A percentile compares a stretch with the other conserved stretches of the same genome.
Evolutionary conservation across 2,113 vertebrate species (phyloP).

Genomic region (Lutjanus erythropterus): DNA sequence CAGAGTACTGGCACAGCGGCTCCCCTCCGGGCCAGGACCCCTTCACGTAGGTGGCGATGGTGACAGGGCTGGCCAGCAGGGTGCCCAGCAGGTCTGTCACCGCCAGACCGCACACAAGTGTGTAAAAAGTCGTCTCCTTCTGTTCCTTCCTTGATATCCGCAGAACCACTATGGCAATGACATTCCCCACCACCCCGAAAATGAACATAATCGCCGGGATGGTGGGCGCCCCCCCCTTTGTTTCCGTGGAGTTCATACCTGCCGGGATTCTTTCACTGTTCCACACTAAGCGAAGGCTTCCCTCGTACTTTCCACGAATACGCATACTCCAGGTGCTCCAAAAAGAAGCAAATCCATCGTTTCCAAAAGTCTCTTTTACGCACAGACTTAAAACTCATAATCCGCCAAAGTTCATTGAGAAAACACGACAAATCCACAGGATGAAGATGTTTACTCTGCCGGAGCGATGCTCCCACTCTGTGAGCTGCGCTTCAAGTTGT

Average conservation of each 20-base stretch:
- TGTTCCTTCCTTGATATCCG: conserved; percentile 94
- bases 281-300: background rate
- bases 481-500: conserved; percentile 30
- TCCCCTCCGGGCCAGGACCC: conserved; percentile 90
- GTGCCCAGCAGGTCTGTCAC: conserved; percentile 96
- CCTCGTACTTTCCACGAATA: conserved; percentile 31
- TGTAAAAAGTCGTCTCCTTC: conserved; percentile 98
- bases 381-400: conserved; percentile 20
- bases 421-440: background rate
- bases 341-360: conserved; percentile 36
- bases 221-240: conserved; percentile 73
- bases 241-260: conserved; percentile 41
- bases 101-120: conserved; percentile 93
- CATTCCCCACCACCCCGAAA: conserved; percentile 95
- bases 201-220: conserved; percentile 97
- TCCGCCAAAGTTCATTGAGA: background rate
- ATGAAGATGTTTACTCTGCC: background rate
- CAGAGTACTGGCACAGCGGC: conserved; percentile 93
- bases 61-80: conserved; percentile 94
- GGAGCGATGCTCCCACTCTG: conserved; percentile 9
- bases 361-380: conserved; percentile 51
- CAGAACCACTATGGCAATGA: conserved; percentile 94
- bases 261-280: conserved; percentile 33
- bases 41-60: conserved; percentile 93
- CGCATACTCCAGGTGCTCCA: conserved; percentile 17